Conservation (phyloP, 2,797 vertebrate genomes). For the Scleropages formosus region DNA sequence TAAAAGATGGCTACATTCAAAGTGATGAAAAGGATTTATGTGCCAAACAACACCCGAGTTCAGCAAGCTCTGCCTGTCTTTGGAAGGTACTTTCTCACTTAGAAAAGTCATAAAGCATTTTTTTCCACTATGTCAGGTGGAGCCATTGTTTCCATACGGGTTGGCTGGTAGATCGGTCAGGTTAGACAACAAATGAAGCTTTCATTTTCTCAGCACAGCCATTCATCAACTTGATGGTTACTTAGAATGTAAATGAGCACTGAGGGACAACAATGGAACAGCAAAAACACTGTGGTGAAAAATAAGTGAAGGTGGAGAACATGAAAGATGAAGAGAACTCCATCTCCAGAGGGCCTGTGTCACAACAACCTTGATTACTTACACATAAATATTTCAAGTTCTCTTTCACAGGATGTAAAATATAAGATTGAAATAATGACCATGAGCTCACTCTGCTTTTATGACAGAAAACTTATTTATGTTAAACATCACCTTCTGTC, state of each 20-base stretch:
- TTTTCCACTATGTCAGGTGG: neutral
- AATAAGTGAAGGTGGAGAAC: slow-evolving; percentile 1
- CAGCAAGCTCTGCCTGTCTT: neutral
- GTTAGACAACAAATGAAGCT: slow-evolving; percentile 14
- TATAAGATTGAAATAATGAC: neutral
- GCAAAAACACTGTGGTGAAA: neutral
- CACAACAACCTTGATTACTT: slow-evolving; percentile 16
- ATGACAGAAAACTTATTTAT: neutral
- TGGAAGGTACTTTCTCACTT: slow-evolving; percentile 11
- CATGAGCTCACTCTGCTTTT: neutral
- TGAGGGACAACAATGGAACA: slow-evolving; percentile 2
- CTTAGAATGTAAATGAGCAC: slow-evolving; percentile 33
- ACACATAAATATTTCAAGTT: neutral
- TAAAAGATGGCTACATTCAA: slow-evolving; percentile 6
- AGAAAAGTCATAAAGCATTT: slow-evolving; percentile 22
- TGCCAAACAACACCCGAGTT: neutral
- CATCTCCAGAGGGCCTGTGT: neutral
- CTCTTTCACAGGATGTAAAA: too few species aligned
- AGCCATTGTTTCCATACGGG: slow-evolving; percentile 14
- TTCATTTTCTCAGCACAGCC: slow-evolving; percentile 20
- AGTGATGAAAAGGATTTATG: neutral
- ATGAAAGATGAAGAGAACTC: slow-evolving; percentile 11
- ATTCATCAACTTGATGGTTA: slow-evolving; percentile 32
- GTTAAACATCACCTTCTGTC: too few species aligned
- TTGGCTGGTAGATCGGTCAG: slow-evolving; percentile 27